Base-by-base conservation (phyloP, 2,113 vertebrate species). In the Eclectus roratus region DNA sequence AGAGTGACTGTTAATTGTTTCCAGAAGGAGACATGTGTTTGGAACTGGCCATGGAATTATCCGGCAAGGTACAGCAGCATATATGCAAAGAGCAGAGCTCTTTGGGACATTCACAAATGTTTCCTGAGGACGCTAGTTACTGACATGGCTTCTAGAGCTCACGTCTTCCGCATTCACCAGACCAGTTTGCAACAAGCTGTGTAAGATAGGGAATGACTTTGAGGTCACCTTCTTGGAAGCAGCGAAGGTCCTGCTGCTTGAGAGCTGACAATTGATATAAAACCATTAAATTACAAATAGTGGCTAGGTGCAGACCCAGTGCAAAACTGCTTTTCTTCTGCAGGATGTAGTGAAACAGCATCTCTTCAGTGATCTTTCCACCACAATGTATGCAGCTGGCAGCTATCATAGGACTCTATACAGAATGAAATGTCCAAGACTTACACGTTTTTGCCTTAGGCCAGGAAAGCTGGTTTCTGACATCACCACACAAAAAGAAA, bases 41-140 rank as follows among this genome's bases (percentile, higher is more conserved):
- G 95, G 82, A 97, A 64, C 46, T 33, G n/a, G 25, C 31, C 1
- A 1, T 95, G 94, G 91, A 93, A 96, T 96, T 47, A 92, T 64
- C 35, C 39, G 71, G 77, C 82, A 83, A 92, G 83, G 86, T 91
- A 73, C 33, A 73, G 53, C 63, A 65, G 49, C 16, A 31, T 43
- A 41, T 19, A 53, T 74, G 49, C 29, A 73, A 61, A 80, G 44
- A 65, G 17, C 46, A 80, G 73, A 71, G 15, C 37, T 91, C 2
- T 0, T 1, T 80, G 46, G 49, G 85, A 88, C 33, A 9, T 80
- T 88, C 68, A 66, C 29, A 86, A 83, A 63, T 24, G 35, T 93
- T 89, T 91, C 55, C 80, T 84, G 89, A 93, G 88, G 85, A 93
- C 83, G 80, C 10, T 18, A 17, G 10, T 2, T 49, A 7, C 7